Conservation (phyloP, 2,888 invertebrate genomes). For the Malacosoma neustria region DNA sequence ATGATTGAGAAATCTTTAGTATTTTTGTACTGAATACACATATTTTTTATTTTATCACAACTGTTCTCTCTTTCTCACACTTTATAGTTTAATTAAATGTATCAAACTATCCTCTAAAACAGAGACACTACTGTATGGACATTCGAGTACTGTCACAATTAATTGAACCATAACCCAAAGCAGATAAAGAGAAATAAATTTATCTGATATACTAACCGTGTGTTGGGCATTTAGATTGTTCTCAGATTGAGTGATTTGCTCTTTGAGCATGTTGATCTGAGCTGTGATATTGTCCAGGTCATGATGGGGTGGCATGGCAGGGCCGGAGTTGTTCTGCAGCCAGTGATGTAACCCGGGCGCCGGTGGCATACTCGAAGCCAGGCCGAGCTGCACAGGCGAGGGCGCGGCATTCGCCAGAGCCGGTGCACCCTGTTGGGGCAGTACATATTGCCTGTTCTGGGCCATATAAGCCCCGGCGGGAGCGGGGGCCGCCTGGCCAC, state of each 20-base stretch:
- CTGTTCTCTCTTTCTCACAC: too few species aligned
- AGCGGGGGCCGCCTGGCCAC: conserved; percentile 67
- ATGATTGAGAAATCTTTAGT: too few species aligned
- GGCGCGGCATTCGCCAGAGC: conserved; percentile 52
- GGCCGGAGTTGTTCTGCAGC: conserved; percentile 57
- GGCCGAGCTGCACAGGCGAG: conserved; percentile 73
- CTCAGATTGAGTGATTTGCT: conserved; percentile 97
- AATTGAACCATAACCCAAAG: neutral
- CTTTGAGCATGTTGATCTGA: conserved; percentile 89
- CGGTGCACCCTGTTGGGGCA: conserved; percentile 72
- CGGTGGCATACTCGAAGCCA: conserved; percentile 68
- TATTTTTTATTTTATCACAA: too few species aligned
- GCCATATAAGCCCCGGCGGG: conserved; percentile 72
- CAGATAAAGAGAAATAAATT: neutral
- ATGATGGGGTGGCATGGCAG: conserved; percentile 31
- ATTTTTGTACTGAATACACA: too few species aligned
- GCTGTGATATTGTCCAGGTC: conserved; percentile 77
- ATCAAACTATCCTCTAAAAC: too few species aligned
- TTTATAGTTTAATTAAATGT: too few species aligned
- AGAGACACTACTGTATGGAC: too few species aligned
- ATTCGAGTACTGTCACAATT: too few species aligned
- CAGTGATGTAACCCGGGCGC: conserved; percentile 64
- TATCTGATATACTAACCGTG: conserved; percentile 74
- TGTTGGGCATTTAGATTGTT: conserved; percentile 97
- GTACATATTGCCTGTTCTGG: conserved; percentile 75